These are phyloP conservation scores for Loriculus beryllinus DNA, from an alignment of 2,797 vertebrate species.

Conservation along the genomic window DNA sequence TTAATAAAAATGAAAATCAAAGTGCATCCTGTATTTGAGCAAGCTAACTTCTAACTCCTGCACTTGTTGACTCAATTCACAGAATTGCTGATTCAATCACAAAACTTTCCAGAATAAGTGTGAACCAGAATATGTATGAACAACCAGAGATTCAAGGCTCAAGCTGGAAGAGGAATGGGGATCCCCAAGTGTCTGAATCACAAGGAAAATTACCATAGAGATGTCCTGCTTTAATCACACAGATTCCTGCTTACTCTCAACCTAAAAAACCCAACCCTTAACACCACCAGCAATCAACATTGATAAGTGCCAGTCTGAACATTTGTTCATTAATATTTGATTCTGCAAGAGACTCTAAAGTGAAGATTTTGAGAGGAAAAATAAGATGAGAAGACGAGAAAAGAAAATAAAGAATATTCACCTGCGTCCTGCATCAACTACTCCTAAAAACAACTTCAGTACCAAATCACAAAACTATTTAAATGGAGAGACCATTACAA, in stretches of 20 bases:
- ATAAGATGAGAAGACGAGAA: neutral
- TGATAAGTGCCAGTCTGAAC: neutral
- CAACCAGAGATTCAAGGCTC: neutral
- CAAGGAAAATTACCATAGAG: neutral
- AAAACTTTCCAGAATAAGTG: neutral
- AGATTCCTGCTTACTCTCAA: neutral
- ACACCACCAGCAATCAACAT: neutral
- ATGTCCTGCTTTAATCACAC: neutral
- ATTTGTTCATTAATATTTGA: neutral
- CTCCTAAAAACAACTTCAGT: neutral
- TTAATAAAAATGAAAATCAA: neutral
- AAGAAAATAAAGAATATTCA: neutral
- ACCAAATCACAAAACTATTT: neutral
- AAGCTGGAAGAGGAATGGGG: neutral
- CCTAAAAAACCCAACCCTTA: neutral
- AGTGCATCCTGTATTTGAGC: neutral
- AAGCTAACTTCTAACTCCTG: neutral
- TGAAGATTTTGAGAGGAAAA: neutral
- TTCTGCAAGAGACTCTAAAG: neutral
- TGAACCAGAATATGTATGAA: no score
- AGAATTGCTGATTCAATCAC: neutral
- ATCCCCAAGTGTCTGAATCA: neutral
- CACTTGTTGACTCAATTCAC: neutral
- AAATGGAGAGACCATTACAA: neutral
- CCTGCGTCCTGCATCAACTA: neutral